A percentile compares a stretch with the other conserved stretches of the same genome.
Evolutionary conservation across 2,888 invertebrate genomes (phyloP).

Genomic region (Eugnorisma glareosa): DNA sequence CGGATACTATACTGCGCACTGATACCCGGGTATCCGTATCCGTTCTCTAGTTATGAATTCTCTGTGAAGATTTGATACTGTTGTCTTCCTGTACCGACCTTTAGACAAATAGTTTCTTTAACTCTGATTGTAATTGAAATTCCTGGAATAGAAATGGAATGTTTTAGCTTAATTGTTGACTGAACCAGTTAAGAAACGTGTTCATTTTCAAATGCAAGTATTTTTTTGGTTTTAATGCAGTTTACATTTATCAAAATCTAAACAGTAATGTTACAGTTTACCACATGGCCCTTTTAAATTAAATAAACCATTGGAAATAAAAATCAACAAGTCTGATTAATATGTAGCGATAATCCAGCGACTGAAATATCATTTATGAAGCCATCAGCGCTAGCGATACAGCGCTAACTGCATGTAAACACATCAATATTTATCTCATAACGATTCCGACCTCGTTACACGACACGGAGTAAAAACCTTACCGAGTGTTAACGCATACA

Average conservation of each 20-base stretch:
- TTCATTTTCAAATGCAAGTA: not conserved
- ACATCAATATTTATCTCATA: conserved; percentile 68
- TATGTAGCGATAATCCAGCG: conserved; percentile 49
- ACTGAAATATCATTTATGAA: conserved; percentile 66
- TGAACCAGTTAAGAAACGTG: not conserved
- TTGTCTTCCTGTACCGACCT: conserved; percentile 47
- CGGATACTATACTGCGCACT: conserved; percentile 78
- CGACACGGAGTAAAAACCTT: conserved; percentile 29
- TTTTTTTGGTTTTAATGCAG: not conserved
- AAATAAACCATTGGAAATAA: conserved; percentile 38
- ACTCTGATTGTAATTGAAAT: conserved; percentile 46
- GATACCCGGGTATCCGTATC: conserved; percentile 77
- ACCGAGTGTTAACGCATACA: conserved; percentile 15
- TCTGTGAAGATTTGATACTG: conserved; percentile 63
- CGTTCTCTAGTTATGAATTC: conserved; percentile 63
- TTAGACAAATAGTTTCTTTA: conserved; percentile 50
- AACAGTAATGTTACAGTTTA: not conserved
- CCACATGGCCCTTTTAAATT: not conserved
- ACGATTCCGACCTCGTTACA: conserved; percentile 61
- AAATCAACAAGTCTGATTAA: conserved; percentile 61
- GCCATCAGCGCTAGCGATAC: conserved; percentile 60
- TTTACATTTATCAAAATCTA: not conserved
- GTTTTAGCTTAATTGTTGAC: not conserved
- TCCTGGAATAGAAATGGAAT: not conserved
- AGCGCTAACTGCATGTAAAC: conserved; percentile 67